phyloP scores from a whole-genome alignment of 2,797 vertebrate genomes.

The Lates japonicus region DNA sequence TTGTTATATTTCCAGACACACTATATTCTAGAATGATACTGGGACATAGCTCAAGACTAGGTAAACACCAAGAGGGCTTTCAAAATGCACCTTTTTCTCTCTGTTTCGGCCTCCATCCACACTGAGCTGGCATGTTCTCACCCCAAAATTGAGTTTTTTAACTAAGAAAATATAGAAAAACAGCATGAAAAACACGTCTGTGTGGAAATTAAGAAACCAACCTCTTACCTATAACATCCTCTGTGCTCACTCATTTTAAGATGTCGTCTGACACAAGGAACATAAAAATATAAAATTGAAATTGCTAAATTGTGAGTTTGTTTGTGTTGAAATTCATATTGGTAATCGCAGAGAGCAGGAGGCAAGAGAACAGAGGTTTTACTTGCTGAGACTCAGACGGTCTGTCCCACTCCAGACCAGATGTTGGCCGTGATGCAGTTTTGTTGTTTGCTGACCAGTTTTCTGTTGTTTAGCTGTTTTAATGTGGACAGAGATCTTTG shows the following conservation, averaged over 20 bases:
- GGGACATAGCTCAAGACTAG: background rate
- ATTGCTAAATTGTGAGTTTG: background rate
- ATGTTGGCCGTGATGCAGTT: background rate
- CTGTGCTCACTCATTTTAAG: background rate
- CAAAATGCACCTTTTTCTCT: background rate
- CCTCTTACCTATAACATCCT: background rate
- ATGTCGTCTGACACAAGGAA: background rate
- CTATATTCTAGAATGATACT: background rate
- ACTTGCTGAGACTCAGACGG: no score
- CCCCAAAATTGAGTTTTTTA: background rate
- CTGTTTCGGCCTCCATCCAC: background rate
- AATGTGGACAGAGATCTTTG: background rate
- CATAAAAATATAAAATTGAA: no score
- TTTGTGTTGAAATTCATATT: no score
- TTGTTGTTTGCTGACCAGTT: no score
- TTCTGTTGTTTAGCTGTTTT: background rate
- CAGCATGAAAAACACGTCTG: background rate
- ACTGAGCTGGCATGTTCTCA: background rate
- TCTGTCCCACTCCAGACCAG: background rate
- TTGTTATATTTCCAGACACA: background rate
- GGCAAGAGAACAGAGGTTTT: no score
- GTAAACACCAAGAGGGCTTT: slow-evolving; percentile 1
- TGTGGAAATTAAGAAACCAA: background rate
- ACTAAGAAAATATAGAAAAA: background rate
- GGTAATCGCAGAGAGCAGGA: no score